A percentile compares a stretch with the other conserved stretches of the same genome.
Evolutionary conservation across 2,888 invertebrate species (phyloP).

Genomic region (Caenorhabditis becei): DNA sequence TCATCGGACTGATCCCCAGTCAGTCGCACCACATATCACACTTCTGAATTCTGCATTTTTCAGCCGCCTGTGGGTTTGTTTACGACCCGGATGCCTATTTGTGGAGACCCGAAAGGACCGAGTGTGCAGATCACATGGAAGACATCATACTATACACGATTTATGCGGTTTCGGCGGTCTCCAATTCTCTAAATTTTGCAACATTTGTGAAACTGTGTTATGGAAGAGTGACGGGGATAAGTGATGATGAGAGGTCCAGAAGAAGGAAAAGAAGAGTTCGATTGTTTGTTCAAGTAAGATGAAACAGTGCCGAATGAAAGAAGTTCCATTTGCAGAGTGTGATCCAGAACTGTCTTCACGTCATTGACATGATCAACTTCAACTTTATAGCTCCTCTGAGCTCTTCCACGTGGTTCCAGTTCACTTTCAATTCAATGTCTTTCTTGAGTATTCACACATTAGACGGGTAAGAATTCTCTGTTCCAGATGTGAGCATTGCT

Average conservation of each 20-base stretch:
- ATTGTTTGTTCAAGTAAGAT: slow-evolving; percentile 38
- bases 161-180: neutral
- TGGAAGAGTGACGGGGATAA: slow-evolving; percentile 19
- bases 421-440: slow-evolving; percentile 35
- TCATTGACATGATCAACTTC: slow-evolving; percentile 47
- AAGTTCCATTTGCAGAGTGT: slow-evolving; percentile 50
- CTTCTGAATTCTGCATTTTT: neutral
- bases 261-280: slow-evolving; percentile 21
- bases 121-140: slow-evolving; percentile 18
- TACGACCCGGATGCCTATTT: slow-evolving; percentile 34
- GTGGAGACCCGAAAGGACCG: slow-evolving; percentile 33
- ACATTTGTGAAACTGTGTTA: slow-evolving; percentile 34
- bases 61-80: slow-evolving; percentile 32
- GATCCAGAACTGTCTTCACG: slow-evolving; percentile 39
- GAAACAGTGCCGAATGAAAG: too few relatives aligned
- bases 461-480: slow-evolving; percentile 28
- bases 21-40: neutral
- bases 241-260: slow-evolving; percentile 8
- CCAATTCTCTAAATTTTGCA: slow-evolving; percentile 29
- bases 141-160: slow-evolving; percentile 26
- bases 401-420: slow-evolving; percentile 38
- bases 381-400: slow-evolving; percentile 17
- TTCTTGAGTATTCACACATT: slow-evolving; percentile 38
- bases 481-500: too few relatives aligned
- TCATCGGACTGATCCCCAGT: slow-evolving; percentile 24